phyloP scores from a whole-genome alignment of 2,888 invertebrate genomes.

The Blastobasis adustella region DNA sequence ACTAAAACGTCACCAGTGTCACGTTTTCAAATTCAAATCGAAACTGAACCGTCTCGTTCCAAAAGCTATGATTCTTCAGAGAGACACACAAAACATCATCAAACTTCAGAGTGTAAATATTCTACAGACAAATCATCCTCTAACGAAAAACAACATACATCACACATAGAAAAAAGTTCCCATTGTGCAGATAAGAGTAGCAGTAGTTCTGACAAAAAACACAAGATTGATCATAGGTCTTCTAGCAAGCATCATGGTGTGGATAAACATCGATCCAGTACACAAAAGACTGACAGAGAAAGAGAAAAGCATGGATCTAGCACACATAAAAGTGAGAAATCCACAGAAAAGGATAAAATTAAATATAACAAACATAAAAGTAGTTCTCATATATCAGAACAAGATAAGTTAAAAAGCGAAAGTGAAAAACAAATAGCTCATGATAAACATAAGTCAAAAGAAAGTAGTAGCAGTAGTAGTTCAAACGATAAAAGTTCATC shows the following conservation, averaged over 20 bases:
- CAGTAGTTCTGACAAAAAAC: conserved; percentile 34
- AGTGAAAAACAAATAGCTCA: conserved; percentile 25
- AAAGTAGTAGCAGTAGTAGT: conserved; percentile 33
- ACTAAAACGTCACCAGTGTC: too few species aligned
- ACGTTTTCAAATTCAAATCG: too few species aligned
- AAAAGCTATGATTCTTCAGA: too few species aligned
- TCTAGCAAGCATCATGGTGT: conserved; percentile 33
- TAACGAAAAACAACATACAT: conserved; percentile 39
- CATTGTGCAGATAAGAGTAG: conserved; percentile 31
- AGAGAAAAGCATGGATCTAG: conserved; percentile 33
- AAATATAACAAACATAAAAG: conserved; percentile 16
- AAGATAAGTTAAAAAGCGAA: conserved; percentile 34
- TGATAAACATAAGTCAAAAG: conserved; percentile 34
- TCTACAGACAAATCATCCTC: conserved; percentile 33
- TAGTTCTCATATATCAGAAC: conserved; percentile 20
- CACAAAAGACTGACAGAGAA: conserved; percentile 26
- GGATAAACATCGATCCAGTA: conserved; percentile 24
- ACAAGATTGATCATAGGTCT: conserved; percentile 35
- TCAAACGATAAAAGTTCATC: conserved; percentile 56
- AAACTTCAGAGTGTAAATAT: conserved; percentile 34
- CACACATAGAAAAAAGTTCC: conserved; percentile 34
- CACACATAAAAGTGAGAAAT: conserved; percentile 16
- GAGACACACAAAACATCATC: too few species aligned
- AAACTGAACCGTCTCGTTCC: too few species aligned
- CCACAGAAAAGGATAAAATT: conserved; percentile 21